Percentiles rank a stretch among this genome's conserved stretches.
Evolutionary conservation across 2,888 invertebrate species (phyloP).

Genomic region (Erebia ligea): DNA sequence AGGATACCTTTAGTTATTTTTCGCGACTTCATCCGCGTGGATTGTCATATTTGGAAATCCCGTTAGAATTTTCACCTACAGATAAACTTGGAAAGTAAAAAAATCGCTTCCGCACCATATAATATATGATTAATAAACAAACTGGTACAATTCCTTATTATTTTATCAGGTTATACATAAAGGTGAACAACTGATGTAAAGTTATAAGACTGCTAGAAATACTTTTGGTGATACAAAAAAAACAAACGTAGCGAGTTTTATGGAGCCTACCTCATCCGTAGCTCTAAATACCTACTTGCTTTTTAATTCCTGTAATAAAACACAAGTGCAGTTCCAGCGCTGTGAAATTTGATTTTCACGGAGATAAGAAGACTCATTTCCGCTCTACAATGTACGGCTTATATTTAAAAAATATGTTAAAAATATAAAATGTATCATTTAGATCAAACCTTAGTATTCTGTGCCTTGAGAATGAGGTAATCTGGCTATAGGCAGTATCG

Average conservation of each 20-base stretch:
- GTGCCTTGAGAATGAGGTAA: too few relatives aligned
- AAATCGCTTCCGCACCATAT: too few relatives aligned
- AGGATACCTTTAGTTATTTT: too few relatives aligned
- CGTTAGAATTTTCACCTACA: too few relatives aligned
- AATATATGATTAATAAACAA: too few relatives aligned
- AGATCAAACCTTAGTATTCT: too few relatives aligned
- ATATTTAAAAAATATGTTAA: constrained; percentile 14
- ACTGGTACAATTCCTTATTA: too few relatives aligned
- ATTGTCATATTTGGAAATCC: too few relatives aligned
- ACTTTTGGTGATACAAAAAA: constrained; percentile 18
- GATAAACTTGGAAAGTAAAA: too few relatives aligned
- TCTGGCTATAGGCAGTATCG: too few relatives aligned
- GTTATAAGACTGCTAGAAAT: not conserved
- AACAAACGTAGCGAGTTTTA: constrained; percentile 31
- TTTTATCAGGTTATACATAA: not conserved
- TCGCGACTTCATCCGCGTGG: too few relatives aligned
- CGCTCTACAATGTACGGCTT: constrained; percentile 32
- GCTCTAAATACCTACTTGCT: constrained; percentile 27
- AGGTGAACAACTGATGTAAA: not conserved
- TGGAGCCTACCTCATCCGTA: constrained; percentile 15
- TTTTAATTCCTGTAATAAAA: constrained; percentile 42
- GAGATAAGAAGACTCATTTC: constrained; percentile 39
- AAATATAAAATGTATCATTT: not conserved
- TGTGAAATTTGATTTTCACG: constrained; percentile 39
- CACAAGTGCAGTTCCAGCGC: constrained; percentile 33